Conservation (phyloP, 1,140 invertebrate genomes). For the Acyrthosiphon pisum region DNA sequence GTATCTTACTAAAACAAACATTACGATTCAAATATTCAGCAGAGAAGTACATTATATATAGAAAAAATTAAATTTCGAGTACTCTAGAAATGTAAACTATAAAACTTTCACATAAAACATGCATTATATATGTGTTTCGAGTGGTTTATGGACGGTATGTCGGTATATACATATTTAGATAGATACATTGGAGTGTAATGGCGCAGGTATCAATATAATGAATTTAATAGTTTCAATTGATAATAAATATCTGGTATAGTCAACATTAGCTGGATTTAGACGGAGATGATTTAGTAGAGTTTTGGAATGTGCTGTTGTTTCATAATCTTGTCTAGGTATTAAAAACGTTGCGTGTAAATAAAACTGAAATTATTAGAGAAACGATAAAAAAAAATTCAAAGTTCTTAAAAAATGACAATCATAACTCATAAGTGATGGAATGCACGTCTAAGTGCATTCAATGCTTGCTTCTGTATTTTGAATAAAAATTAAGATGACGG, state of each 20-base stretch:
- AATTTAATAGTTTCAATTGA: neutral
- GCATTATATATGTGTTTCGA: neutral
- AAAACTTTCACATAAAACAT: neutral
- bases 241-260: neutral
- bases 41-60: neutral
- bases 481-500: no score
- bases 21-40: constrained; percentile 9
- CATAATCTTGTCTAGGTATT: no score
- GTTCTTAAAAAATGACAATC: no score
- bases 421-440: no score
- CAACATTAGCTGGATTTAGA: neutral
- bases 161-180: neutral
- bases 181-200: neutral
- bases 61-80: neutral
- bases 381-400: no score
- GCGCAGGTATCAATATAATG: neutral
- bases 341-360: no score
- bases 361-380: no score
- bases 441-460: no score
- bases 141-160: neutral
- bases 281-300: neutral
- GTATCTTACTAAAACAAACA: neutral
- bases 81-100: neutral
- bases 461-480: no score
- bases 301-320: no score